Evolutionary conservation across 2,113 vertebrate species (phyloP), one percentile per base, ranked within the genome.

Genomic region (Actenoides lindsayi): DNA sequence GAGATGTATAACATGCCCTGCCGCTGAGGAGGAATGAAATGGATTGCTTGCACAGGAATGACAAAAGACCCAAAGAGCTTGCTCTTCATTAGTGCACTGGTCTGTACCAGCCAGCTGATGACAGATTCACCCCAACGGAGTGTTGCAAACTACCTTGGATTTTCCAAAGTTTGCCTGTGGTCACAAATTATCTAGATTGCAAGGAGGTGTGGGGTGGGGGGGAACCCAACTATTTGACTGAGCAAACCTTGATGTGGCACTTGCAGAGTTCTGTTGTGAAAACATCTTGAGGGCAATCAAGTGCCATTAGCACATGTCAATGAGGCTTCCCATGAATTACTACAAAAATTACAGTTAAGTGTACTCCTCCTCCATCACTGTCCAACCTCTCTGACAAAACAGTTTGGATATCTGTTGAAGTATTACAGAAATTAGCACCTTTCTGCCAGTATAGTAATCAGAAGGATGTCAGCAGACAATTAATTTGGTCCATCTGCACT

Each of bases 401-500:
- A 97, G 96, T 98, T 98, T 98, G 97, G 96, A 83, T 98, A 98
- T 98, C 97, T 98, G 94, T 94, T 98, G 97, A 98, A 99, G 97
- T 98, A 98, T 97, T 97, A 95, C 95, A 98, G 97, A 98, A 98
- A 98, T 98, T 97, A 98, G 97, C 97, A 98, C 96, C 97, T 98
- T 97, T 98, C 98, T 99, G 98, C 96, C 97, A 98, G 97, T 98
- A 97, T 90, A 98, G 95, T 97, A 98, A 98, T 98, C 98, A 98
- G 97, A 96, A 96, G 95, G 94, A 97, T 98, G 97, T 98, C 97
- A 97, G 98, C 94, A 98, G 98, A 98, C 98, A 98, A 98, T 98
- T 99, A 98, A 98, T 99, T 98, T 98, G 96, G 98, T 98, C 97
- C 97, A 97, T 98, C 97, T 98, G 97, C 96, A 98, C 97, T 97